A percentile compares a stretch with the other conserved stretches of the same genome.
Evolutionary conservation across 2,888 invertebrate genomes (phyloP).

Genomic region (Ceriagrion tenellum): DNA sequence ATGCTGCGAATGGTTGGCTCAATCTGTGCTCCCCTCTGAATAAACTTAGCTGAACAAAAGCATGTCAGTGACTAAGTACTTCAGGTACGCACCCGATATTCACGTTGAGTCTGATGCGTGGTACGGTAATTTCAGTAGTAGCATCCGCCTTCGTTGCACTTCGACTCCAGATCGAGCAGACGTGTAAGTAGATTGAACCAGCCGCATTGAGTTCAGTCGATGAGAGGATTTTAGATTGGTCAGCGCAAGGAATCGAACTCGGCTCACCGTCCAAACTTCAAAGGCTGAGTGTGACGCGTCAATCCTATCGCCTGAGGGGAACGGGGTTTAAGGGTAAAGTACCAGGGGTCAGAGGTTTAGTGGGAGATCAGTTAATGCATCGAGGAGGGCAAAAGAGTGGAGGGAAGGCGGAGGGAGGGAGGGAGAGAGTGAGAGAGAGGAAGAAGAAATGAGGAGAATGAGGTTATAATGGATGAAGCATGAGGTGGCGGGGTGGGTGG

Average conservation of each 20-base stretch:
- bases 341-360: not conserved
- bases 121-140: too few relatives aligned
- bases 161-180: too few relatives aligned
- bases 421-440: not conserved
- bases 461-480: not conserved
- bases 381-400: not conserved
- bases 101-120: too few relatives aligned
- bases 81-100: too few relatives aligned
- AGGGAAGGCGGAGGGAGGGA: not conserved
- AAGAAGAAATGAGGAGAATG: not conserved
- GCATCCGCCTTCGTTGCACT: too few relatives aligned
- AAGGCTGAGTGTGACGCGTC: not conserved
- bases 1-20: too few relatives aligned
- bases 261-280: not conserved
- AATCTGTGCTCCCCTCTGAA: too few relatives aligned
- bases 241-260: not conserved
- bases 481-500: not conserved
- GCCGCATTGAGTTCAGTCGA: too few relatives aligned
- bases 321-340: not conserved
- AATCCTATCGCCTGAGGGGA: not conserved
- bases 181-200: too few relatives aligned
- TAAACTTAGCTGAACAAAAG: too few relatives aligned
- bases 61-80: too few relatives aligned
- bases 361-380: not conserved
- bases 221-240: too few relatives aligned